Conservation (phyloP, 2,888 invertebrate species). For the Callyntrura sp. region DNA sequence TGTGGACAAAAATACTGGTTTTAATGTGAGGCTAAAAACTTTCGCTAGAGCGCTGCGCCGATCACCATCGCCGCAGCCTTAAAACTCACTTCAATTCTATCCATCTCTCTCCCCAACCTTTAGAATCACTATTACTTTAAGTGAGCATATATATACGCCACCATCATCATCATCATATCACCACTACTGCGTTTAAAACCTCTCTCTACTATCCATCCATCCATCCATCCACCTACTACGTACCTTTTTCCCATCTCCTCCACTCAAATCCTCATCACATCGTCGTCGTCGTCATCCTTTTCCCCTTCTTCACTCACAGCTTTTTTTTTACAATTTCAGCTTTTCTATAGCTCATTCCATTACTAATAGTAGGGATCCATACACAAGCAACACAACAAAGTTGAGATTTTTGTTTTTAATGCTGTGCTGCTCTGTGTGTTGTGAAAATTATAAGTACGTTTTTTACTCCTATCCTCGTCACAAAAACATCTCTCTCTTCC, state of each 20-base stretch:
- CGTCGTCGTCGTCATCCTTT: background rate
- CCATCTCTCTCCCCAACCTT: too few species aligned
- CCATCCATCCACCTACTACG: background rate
- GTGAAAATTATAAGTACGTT: background rate
- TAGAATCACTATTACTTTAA: too few species aligned
- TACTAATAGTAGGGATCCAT: background rate
- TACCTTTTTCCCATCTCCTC: conserved; percentile 18
- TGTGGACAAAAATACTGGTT: too few species aligned
- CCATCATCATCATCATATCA: background rate
- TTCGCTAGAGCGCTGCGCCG: too few species aligned
- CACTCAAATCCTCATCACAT: background rate
- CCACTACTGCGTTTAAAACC: background rate
- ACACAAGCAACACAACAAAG: background rate
- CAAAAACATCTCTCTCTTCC: background rate
- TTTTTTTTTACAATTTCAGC: conserved; percentile 1
- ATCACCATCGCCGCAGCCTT: too few species aligned
- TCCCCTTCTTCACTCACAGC: background rate
- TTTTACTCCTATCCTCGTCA: background rate
- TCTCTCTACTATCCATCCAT: background rate
- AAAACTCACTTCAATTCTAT: too few species aligned
- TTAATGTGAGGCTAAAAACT: too few species aligned
- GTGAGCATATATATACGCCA: background rate
- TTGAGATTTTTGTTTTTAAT: background rate
- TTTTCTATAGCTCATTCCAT: background rate
- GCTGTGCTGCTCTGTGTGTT: background rate